Percentiles rank a stretch among this genome's conserved stretches.
Conservation (phyloP, 2,797 vertebrate genomes). For the Alca torda region DNA sequence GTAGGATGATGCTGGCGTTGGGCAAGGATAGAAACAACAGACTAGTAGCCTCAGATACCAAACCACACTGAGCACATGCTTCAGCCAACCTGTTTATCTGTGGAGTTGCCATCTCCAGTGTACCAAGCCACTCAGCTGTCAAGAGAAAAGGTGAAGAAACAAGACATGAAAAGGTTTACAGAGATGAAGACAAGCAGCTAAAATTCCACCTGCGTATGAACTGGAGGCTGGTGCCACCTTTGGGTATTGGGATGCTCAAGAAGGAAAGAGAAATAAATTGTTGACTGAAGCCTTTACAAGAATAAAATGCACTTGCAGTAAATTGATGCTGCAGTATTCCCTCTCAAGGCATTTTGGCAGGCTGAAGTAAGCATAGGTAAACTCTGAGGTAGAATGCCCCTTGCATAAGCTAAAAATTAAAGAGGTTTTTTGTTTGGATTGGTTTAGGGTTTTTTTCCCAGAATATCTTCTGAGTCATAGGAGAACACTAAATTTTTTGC, state of each 20-base stretch:
- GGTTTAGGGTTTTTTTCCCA: not conserved
- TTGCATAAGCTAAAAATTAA: not conserved
- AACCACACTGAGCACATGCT: not conserved
- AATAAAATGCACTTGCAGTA: not conserved
- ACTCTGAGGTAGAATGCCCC: not conserved
- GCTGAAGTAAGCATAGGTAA: not conserved
- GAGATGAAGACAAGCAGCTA: not conserved
- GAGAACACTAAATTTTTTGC: not conserved
- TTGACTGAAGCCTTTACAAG: not conserved
- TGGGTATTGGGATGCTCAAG: not conserved
- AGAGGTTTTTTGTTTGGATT: rapidly evolving
- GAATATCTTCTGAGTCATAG: not conserved
- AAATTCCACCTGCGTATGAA: not conserved
- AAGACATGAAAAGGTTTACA: not conserved
- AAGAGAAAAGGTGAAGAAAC: not conserved
- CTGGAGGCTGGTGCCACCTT: not conserved
- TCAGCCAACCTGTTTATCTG: not conserved
- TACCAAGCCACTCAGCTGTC: not conserved
- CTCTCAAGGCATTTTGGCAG: not conserved
- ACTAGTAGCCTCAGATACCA: not conserved
- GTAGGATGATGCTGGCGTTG: not conserved
- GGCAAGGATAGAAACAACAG: not conserved
- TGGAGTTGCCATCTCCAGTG: not conserved
- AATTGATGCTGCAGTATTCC: not conserved
- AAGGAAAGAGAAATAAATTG: not conserved